Conservation (phyloP, 2,113 vertebrate species). For the Menidia beryllina region DNA sequence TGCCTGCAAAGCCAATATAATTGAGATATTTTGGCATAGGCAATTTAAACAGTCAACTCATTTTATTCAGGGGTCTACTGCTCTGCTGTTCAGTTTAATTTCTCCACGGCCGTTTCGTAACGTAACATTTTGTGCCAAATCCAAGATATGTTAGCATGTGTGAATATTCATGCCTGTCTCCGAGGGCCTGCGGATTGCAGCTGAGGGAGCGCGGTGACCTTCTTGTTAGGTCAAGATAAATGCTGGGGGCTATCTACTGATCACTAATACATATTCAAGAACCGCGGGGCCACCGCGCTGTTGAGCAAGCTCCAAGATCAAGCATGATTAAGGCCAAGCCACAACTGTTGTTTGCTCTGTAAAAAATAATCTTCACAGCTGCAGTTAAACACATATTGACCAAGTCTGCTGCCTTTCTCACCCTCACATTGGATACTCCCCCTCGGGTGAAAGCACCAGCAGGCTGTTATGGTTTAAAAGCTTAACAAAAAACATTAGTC, state of each 20-base stretch:
- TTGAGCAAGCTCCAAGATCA: conserved; percentile 15
- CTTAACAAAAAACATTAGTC: conserved; percentile 2
- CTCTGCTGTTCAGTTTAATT: conserved; percentile 23
- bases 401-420: conserved; percentile 47
- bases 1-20: conserved; percentile 21
- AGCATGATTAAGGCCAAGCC: conserved; percentile 31
- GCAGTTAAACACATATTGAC: conserved; percentile 64
- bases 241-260: conserved; percentile 56
- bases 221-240: conserved; percentile 60
- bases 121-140: conserved; percentile 35
- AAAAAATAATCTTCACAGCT: conserved; percentile 32
- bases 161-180: conserved; percentile 64
- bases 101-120: conserved; percentile 48
- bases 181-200: conserved; percentile 7
- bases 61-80: conserved; percentile 25
- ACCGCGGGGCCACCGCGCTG: conserved; percentile 26
- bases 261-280: conserved; percentile 65
- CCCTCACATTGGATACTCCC: conserved; percentile 27
- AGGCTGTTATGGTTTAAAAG: conserved; percentile 23
- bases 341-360: conserved; percentile 33
- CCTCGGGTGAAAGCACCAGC: conserved; percentile 1
- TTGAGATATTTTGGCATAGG: conserved; percentile 31
- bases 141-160: conserved; percentile 12
- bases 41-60: conserved; percentile 7
- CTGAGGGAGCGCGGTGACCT: conserved; percentile 59